These are phyloP conservation scores for Nettapus auritus DNA, from an alignment of 2,113 vertebrate species.

Conservation along the genomic window DNA sequence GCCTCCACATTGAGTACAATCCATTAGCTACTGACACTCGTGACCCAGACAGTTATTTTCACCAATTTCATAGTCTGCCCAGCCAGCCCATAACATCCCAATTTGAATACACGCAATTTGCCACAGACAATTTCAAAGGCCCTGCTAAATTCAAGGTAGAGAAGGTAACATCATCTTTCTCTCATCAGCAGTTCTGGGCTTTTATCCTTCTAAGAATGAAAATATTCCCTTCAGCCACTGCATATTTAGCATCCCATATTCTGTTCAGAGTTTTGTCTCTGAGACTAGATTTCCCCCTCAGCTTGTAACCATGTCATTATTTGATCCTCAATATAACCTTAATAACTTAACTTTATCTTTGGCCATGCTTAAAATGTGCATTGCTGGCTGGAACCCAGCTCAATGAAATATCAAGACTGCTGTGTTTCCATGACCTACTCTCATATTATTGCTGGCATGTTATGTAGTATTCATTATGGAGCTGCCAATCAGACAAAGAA, in stretches of 20 bases:
- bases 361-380: not conserved
- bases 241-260: not conserved
- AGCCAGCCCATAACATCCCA: not conserved
- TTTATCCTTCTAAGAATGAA: conserved; percentile 15
- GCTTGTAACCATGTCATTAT: not conserved
- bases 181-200: not conserved
- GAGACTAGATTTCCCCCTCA: not conserved
- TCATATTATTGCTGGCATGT: not conserved
- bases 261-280: not conserved
- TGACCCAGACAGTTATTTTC: not conserved
- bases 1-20: fast-evolving
- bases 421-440: not conserved
- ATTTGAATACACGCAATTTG: not conserved
- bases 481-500: conserved; percentile 17
- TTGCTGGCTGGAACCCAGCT: not conserved
- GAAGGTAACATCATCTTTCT: not conserved
- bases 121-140: not conserved
- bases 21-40: not conserved
- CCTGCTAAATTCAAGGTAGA: not conserved
- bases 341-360: not conserved
- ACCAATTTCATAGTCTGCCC: not conserved
- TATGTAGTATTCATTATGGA: not conserved
- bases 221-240: conserved; percentile 8
- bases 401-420: not conserved
- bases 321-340: not conserved